Conservation (phyloP, 2,113 vertebrate species). For the Pseudorectes ferrugineus region DNA sequence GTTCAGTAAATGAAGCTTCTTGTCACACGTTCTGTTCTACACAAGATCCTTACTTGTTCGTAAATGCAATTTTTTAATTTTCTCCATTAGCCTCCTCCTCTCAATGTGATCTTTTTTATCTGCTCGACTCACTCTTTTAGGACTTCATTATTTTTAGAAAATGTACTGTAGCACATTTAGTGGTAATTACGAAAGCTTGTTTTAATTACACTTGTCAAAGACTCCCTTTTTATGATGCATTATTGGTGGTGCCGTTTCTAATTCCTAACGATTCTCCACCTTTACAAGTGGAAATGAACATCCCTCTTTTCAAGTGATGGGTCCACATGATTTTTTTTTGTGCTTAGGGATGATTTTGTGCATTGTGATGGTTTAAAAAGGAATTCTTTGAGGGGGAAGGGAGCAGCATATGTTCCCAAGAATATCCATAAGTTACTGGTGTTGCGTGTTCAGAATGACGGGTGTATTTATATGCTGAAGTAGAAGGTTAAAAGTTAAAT, state of each 20-base stretch:
- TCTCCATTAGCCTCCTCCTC: not conserved
- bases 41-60: not conserved
- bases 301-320: not conserved
- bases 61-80: not conserved
- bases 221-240: not conserved
- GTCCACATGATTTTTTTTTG: not conserved
- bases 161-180: conserved; percentile 1
- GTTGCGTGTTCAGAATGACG: not conserved
- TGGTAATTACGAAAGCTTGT: conserved; percentile 44
- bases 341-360: not conserved
- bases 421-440: not conserved
- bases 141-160: conserved; percentile 39
- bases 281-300: conserved; percentile 7
- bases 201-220: conserved; percentile 53
- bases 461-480: not conserved
- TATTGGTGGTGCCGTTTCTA: not conserved
- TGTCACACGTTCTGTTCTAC: not conserved
- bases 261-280: not conserved
- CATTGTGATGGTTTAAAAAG: not conserved
- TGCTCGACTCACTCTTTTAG: not conserved
- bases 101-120: not conserved
- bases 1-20: not conserved
- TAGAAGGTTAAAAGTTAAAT: not conserved
- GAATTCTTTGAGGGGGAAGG: not conserved
- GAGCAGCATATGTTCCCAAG: not conserved